Evolutionary conservation across 1,140 invertebrate species (phyloP).

Genomic region (Drosophila equinoxialis): DNA sequence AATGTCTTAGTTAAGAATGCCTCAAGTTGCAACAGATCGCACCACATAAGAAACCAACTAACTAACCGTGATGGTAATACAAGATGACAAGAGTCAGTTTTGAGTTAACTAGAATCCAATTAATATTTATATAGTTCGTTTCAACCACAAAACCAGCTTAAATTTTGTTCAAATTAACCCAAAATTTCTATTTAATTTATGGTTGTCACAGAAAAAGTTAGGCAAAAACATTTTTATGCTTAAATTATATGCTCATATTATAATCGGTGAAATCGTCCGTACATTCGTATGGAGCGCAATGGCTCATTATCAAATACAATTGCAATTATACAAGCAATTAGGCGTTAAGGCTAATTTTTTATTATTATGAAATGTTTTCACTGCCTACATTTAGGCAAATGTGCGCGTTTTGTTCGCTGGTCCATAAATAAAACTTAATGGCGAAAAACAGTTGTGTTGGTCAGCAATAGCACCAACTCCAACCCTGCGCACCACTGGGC

Average conservation of each 20-base stretch:
- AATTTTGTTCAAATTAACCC: background rate
- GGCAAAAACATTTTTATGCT: background rate
- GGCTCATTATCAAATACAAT: slow-evolving; percentile 37
- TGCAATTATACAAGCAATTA: slow-evolving; percentile 64
- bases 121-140: slow-evolving; percentile 2
- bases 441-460: slow-evolving; percentile 64
- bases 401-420: slow-evolving; percentile 31
- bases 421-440: slow-evolving; percentile 75
- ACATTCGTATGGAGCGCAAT: slow-evolving; percentile 33
- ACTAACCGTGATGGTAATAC: background rate
- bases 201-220: background rate
- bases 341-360: slow-evolving; percentile 49
- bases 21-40: background rate
- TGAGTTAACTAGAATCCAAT: background rate
- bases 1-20: background rate
- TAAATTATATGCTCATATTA: slow-evolving; percentile 28
- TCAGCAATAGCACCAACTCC: background rate
- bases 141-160: background rate
- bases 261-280: slow-evolving; percentile 1
- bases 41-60: background rate
- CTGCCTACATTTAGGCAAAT: slow-evolving; percentile 14
- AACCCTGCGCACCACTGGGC: too few species aligned
- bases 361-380: slow-evolving; percentile 34
- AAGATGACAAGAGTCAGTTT: background rate
- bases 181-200: slow-evolving; percentile 13